phyloP scores from a whole-genome alignment of 2,888 invertebrate species.

The Drosophila rellima region DNA sequence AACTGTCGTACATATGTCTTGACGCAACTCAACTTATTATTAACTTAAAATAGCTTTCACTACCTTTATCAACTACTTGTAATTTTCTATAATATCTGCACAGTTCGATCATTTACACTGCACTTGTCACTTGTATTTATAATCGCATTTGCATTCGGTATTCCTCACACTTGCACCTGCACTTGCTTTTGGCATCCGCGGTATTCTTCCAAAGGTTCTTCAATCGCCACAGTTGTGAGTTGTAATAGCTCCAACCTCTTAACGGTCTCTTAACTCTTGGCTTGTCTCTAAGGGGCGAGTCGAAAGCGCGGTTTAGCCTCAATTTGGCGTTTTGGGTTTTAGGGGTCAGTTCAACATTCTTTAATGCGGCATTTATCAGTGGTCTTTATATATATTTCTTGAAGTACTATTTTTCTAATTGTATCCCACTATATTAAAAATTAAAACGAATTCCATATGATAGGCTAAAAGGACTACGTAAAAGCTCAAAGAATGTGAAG shows the following conservation, averaged over 20 bases:
- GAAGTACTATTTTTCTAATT: no score
- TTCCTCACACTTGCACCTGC: slow-evolving; percentile 50
- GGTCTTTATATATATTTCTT: slow-evolving; percentile 5
- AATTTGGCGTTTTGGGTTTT: slow-evolving; percentile 79
- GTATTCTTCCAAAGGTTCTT: slow-evolving; percentile 43
- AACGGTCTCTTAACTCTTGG: slow-evolving; percentile 15
- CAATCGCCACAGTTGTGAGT: slow-evolving; percentile 80
- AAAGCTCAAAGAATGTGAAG: slow-evolving; percentile 25
- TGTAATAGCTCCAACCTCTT: slow-evolving; percentile 48
- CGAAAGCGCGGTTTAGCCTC: slow-evolving; percentile 66
- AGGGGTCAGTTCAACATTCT: slow-evolving; percentile 62
- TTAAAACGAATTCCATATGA: background rate
- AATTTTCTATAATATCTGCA: slow-evolving; percentile 44
- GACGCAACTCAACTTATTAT: slow-evolving; percentile 36
- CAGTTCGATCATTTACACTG: slow-evolving; percentile 48
- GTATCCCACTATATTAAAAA: no score
- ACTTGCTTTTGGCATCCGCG: slow-evolving; percentile 63
- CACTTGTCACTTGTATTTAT: slow-evolving; percentile 43
- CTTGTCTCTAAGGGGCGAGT: slow-evolving; percentile 40
- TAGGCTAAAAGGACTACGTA: slow-evolving; percentile 16
- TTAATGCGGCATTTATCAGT: slow-evolving; percentile 12
- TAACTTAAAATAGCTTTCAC: slow-evolving; percentile 27
- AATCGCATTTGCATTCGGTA: slow-evolving; percentile 47
- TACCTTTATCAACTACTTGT: slow-evolving; percentile 31
- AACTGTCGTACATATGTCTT: slow-evolving; percentile 49